These are phyloP conservation scores for Malaclemys terrapin DNA, from an alignment of 2,113 vertebrate species.

Conservation along the genomic window DNA sequence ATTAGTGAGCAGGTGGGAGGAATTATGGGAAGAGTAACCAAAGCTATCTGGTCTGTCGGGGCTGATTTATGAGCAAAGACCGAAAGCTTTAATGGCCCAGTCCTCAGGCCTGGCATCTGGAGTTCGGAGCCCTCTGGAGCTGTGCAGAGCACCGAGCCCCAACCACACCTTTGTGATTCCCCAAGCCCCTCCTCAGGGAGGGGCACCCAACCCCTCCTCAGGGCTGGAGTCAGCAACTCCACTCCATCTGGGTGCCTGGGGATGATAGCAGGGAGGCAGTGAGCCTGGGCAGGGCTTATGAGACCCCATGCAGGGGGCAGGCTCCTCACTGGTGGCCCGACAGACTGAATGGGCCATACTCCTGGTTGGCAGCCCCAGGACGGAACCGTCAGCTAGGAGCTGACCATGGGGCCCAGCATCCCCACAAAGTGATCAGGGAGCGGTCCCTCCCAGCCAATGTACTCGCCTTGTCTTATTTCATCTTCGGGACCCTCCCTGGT, in stretches of 20 bases:
- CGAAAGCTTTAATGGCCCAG: not conserved
- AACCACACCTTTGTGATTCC: not conserved
- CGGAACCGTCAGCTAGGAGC: not conserved
- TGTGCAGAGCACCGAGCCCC: not conserved
- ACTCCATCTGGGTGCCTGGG: not conserved
- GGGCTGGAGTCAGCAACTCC: not conserved
- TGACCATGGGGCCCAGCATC: not conserved
- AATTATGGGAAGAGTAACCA: not conserved
- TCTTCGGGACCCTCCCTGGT: not conserved
- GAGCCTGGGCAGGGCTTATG: not conserved
- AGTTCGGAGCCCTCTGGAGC: not conserved
- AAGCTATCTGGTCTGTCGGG: not conserved
- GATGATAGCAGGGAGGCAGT: not conserved
- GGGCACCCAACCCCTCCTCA: not conserved
- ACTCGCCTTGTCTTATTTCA: not conserved
- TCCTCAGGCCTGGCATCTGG: not conserved
- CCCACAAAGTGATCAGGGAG: not conserved
- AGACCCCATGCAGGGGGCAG: not conserved
- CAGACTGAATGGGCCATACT: not conserved
- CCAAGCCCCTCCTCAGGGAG: not conserved
- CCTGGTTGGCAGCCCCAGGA: not conserved
- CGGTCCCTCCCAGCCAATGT: not conserved
- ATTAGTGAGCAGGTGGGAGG: not conserved
- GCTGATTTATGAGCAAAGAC: not conserved
- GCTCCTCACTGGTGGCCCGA: not conserved